A percentile compares a stretch with the other conserved stretches of the same genome.
These are phyloP conservation scores for Drosophila setifemur DNA, from an alignment of 1,140 invertebrate species.

Conservation along the genomic window DNA sequence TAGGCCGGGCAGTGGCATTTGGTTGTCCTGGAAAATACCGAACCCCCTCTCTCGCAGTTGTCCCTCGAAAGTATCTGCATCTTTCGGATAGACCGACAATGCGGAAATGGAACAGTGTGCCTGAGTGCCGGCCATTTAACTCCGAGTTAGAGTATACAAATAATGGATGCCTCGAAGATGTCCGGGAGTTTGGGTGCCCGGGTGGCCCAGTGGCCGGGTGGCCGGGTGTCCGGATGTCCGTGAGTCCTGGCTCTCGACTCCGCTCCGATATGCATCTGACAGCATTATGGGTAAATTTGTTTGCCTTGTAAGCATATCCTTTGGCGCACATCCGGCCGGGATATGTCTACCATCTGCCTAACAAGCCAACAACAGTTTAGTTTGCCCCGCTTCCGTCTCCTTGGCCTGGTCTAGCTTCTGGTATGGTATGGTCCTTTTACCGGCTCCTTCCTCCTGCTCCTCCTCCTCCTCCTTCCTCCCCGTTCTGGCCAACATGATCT, in stretches of 20 bases:
- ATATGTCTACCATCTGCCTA: slow-evolving; percentile 45
- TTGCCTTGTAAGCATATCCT: slow-evolving; percentile 59
- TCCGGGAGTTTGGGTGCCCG: neutral
- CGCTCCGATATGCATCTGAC: slow-evolving; percentile 50
- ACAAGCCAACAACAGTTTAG: slow-evolving; percentile 43
- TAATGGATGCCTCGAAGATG: neutral
- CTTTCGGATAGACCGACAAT: neutral
- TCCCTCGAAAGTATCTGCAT: neutral
- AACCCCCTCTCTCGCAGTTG: neutral
- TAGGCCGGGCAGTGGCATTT: slow-evolving; percentile 5
- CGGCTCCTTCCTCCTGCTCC: neutral
- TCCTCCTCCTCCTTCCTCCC: neutral
- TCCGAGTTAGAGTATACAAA: neutral
- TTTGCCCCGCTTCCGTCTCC: neutral
- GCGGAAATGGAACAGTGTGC: neutral
- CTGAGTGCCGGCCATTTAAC: neutral
- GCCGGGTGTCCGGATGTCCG: neutral
- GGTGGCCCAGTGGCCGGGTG: neutral
- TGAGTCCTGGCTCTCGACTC: neutral
- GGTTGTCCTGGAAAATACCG: neutral
- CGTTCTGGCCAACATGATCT: slow-evolving; percentile 23
- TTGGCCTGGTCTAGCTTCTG: neutral
- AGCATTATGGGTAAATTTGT: slow-evolving; percentile 60
- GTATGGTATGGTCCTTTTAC: no score
- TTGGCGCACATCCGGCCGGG: slow-evolving; percentile 51